Conservation (phyloP, 1,140 invertebrate species). For the Neodiprion virginianus region DNA sequence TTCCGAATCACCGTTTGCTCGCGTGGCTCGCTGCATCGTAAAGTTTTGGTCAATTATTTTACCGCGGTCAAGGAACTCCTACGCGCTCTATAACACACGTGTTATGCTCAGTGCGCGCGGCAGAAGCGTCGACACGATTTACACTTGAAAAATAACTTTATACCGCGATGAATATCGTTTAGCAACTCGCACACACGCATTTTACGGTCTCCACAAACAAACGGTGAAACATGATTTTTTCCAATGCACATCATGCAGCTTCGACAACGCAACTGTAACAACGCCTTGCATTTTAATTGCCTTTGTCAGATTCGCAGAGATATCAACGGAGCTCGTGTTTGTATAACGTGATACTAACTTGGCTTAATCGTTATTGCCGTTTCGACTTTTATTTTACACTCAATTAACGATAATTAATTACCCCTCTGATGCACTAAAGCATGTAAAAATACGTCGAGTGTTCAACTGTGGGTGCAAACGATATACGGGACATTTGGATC, state of each 20-base stretch:
- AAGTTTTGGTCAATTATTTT: conserved; percentile 50
- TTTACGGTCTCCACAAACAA: conserved; percentile 12
- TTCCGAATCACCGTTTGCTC: too few relatives aligned
- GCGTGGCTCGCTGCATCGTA: too few relatives aligned
- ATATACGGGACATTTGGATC: neutral
- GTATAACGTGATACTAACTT: conserved; percentile 53
- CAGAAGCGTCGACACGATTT: neutral
- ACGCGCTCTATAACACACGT: conserved; percentile 61
- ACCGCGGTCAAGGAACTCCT: conserved; percentile 36
- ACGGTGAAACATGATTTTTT: neutral
- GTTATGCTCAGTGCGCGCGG: conserved; percentile 37
- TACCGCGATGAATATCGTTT: conserved; percentile 6
- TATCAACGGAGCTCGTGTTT: conserved; percentile 43
- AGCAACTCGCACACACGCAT: conserved; percentile 42
- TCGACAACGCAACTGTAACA: neutral
- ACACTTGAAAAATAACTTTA: neutral
- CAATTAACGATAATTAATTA: conserved; percentile 18
- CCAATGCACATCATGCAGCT: neutral
- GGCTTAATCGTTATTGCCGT: conserved; percentile 18
- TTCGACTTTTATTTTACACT: conserved; percentile 6
- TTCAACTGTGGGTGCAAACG: neutral
- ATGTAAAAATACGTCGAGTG: neutral
- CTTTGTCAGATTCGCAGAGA: conserved; percentile 40
- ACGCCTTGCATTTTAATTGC: conserved; percentile 44
- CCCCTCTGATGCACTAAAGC: neutral